Evolutionary conservation across 1,140 invertebrate genomes (phyloP).

Genomic region (Venturia canescens): DNA sequence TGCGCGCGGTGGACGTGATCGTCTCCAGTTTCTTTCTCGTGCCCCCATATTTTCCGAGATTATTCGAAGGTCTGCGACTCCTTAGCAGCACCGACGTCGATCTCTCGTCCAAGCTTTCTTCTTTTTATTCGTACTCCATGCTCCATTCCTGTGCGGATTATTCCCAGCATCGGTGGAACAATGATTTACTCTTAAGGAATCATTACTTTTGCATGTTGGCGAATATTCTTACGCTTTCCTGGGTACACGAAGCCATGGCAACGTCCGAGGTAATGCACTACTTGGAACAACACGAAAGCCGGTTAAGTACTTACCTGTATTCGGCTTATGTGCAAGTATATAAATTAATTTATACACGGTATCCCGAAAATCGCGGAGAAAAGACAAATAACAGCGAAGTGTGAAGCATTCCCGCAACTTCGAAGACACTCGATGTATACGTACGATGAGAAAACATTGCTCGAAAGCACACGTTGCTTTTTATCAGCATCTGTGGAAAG

Average conservation of each 20-base stretch:
- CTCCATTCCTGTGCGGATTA: background rate
- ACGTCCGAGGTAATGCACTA: conserved; percentile 4
- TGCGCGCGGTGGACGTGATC: too few relatives aligned
- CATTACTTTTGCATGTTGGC: background rate
- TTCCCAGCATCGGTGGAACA: conserved; percentile 12
- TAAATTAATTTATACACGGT: too few relatives aligned
- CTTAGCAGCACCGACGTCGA: background rate
- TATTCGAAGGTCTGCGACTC: too few relatives aligned
- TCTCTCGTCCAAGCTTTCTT: conserved; percentile 4
- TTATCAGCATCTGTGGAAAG: conserved; percentile 27
- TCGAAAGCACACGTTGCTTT: background rate
- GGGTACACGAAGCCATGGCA: background rate
- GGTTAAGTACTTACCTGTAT: background rate
- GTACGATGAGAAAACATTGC: background rate
- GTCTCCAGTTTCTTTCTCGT: too few relatives aligned
- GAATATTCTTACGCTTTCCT: background rate
- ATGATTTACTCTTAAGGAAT: conserved; percentile 30
- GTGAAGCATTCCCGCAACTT: too few relatives aligned
- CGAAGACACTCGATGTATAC: background rate
- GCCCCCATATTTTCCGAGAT: too few relatives aligned
- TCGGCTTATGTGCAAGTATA: too few relatives aligned
- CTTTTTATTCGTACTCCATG: background rate
- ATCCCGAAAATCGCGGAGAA: too few relatives aligned
- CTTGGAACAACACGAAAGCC: conserved; percentile 4
- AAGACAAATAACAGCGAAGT: too few relatives aligned